A percentile compares a stretch with the other conserved stretches of the same genome.
Conservation (phyloP, 1,140 invertebrate genomes). For the Heliconius congener region DNA sequence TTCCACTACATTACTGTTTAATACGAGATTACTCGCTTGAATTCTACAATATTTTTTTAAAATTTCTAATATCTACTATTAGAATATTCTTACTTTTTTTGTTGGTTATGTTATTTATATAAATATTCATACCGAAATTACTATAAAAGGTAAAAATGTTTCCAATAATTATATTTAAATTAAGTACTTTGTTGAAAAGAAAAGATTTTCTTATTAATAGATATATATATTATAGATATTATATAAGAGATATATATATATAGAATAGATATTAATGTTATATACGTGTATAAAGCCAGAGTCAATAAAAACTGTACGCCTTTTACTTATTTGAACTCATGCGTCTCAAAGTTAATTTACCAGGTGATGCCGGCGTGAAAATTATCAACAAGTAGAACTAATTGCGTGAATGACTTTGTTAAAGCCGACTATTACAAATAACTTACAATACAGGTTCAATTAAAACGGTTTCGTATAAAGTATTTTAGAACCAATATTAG, state of each 20-base stretch:
- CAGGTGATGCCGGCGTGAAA: slow-evolving; percentile 27
- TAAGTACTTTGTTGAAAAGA: too few species aligned
- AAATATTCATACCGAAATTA: too few species aligned
- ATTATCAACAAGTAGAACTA: slow-evolving; percentile 35
- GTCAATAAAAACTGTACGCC: neutral
- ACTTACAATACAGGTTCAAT: slow-evolving; percentile 9
- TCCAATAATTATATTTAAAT: too few species aligned
- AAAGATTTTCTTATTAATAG: too few species aligned
- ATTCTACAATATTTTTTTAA: too few species aligned
- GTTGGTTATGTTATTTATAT: too few species aligned
- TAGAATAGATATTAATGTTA: too few species aligned
- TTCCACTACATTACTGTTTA: neutral
- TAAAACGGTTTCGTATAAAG: neutral
- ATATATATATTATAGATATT: too few species aligned
- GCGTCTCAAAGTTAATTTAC: slow-evolving; percentile 6
- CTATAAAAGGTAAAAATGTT: too few species aligned
- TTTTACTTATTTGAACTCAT: neutral
- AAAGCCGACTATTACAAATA: slow-evolving; percentile 17
- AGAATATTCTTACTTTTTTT: too few species aligned
- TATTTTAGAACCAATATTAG: neutral
- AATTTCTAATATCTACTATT: too few species aligned
- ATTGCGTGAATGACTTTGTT: slow-evolving; percentile 30
- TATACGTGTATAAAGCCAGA: neutral
- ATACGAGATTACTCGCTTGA: neutral
- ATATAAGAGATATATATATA: too few species aligned